Base-by-base conservation (phyloP, 2,797 vertebrate genomes). In the Sitta carolinensis region DNA sequence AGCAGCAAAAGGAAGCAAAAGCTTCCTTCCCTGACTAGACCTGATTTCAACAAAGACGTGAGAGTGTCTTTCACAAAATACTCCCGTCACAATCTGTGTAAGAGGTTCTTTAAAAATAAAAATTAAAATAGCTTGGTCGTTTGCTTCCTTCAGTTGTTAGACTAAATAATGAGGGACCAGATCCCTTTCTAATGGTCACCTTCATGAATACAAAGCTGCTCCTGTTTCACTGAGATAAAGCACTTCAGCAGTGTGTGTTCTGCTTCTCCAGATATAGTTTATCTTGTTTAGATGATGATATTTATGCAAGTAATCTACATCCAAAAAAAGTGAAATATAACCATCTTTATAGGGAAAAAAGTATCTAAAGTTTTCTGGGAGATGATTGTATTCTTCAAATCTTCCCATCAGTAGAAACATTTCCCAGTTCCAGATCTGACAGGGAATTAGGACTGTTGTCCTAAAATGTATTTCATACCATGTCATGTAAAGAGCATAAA, bases 1-100 rank as follows among this genome's bases (percentile, higher is more conserved):
- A 98, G 95, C 90, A 96, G 84, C 91, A 93, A 97, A 94, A 97
- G 97, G 98, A 98, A 98, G 92, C 93, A 96, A 86, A 96, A 85
- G 67, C 84, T 98, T 98, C 98, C 98, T 98, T 98, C 97, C 96
- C 90, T 4, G 9, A 72, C 54, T 59, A 80, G 70, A 95, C 93
- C 77, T 73, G 76, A 93, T 91, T 94, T 93, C 89, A 83, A 69
- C 40, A 51, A 70, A 85, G 81, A 40, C 93, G 58, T 79, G 80
- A 93, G 93, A 89, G 81, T 88, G 84, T 87, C 84, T 94, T 92
- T 93, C 83, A 92, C 30, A 92, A 93, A 96, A 77, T 84, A 52
- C 79, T 92, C 88, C 87, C 7, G 0, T 62, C 76, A 50, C 42
- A 73, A 47, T 94, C 61, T 76, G 30, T 84, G 61, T 84, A 75